Evolutionary conservation across 2,113 vertebrate genomes (phyloP), one percentile per base, ranked within the genome.

Genomic region (Gnathonemus longibarbis): DNA sequence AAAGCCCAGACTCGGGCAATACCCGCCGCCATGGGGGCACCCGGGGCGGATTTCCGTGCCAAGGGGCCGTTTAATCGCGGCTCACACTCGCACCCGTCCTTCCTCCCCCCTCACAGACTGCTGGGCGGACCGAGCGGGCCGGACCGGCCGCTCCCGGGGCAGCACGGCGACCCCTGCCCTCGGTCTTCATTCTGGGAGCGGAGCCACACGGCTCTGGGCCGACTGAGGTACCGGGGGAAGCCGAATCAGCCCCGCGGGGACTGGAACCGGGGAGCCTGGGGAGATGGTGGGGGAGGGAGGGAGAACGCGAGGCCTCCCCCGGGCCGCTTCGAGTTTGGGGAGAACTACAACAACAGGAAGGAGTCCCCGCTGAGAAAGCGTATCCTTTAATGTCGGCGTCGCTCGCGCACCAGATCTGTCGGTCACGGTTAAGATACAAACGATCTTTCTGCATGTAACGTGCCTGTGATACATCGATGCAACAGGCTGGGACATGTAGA

Each of bases 111-210:
- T 39, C 92, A 93, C 92, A 56, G 94, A 87, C 94, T 92, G 74
- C 94, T 93, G 89, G 93, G 94, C 42, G 94, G 93, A 53, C 94
- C 94, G 4, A 94, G 92, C 88, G 94, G 93, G 58, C 94, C 96
- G 11, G 95, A 95, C 49, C 94, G 93, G 90, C 95, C 46, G 17
- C 91, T 92, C 10, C 92, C 92, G 45, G 91, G 91, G n/a, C 93
- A 94, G 0, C 94, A 95, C 91, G 91, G 96, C 0, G 97, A 97
- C 15, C 84, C 95, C 52, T 94, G 94, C 7, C 96, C 96, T n/a
- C 94, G 98, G 39, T 97, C 96, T 50, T 98, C 96, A 1, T 99
- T 99, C 91, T 99, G 98, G 98, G 98, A 99, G 92, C 96, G 98
- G 62, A 99, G 98, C 93, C 97, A 99, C 94, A 94, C 96, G 0